Percentiles rank a stretch among this genome's conserved stretches.
Conservation (phyloP, 2,113 vertebrate genomes). For the Nanorana parkeri region DNA sequence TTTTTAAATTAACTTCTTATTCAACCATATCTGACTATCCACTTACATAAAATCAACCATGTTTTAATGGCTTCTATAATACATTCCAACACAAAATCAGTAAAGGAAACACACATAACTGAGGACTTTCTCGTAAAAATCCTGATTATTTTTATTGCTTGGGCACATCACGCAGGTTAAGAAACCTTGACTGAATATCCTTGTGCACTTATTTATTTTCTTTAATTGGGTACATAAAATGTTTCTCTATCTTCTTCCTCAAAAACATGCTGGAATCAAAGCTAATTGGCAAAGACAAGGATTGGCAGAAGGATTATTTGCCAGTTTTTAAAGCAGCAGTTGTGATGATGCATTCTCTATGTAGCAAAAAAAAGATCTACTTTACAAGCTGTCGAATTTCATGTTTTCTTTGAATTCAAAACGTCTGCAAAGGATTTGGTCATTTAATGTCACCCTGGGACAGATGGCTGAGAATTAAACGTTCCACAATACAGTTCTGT, state of each 20-base stretch:
- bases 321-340: slow-evolving; percentile 44
- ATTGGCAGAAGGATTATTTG: slow-evolving; percentile 37
- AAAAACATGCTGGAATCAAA: slow-evolving; percentile 21
- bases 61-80: neutral
- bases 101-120: neutral
- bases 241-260: slow-evolving; percentile 1
- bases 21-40: no score
- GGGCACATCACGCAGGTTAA: neutral
- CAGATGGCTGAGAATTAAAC: slow-evolving; percentile 53
- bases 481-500: slow-evolving; percentile 32
- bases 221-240: neutral
- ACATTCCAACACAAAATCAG: neutral
- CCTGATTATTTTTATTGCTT: neutral
- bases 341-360: slow-evolving; percentile 27
- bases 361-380: slow-evolving; percentile 36
- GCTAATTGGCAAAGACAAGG: slow-evolving; percentile 25
- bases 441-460: slow-evolving; percentile 53
- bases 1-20: no score
- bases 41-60: neutral
- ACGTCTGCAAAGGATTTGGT: slow-evolving; percentile 49
- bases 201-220: neutral
- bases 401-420: slow-evolving; percentile 42
- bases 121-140: neutral
- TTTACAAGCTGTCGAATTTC: slow-evolving; percentile 53
- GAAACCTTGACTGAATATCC: neutral